Percentiles rank a stretch among this genome's conserved stretches.
Evolutionary conservation across 2,113 vertebrate genomes (phyloP).

Genomic region (Otis tarda): DNA sequence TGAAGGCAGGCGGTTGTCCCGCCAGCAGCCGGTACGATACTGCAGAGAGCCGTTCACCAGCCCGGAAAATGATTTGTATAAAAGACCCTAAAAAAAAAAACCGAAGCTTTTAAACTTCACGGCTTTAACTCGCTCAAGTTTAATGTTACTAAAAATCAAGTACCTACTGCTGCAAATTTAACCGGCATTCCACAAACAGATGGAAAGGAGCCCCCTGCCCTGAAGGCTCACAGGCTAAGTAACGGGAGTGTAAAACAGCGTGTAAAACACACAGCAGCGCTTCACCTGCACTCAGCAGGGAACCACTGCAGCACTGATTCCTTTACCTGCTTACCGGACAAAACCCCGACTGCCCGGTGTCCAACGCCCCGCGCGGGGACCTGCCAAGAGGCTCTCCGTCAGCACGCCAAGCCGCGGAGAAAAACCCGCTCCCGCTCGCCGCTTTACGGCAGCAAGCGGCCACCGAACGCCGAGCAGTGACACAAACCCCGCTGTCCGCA

Average conservation of each 20-base stretch:
- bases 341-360: too few relatives aligned
- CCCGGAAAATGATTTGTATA: too few relatives aligned
- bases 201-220: background rate
- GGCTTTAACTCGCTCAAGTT: background rate
- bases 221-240: background rate
- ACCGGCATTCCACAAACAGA: background rate
- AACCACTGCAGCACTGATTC: background rate
- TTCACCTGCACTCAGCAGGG: background rate
- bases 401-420: background rate
- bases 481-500: background rate
- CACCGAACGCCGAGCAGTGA: background rate
- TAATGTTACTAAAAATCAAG: background rate
- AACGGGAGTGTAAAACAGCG: too few relatives aligned
- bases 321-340: background rate
- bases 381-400: background rate
- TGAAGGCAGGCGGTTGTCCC: too few relatives aligned
- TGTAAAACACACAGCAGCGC: background rate
- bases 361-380: background rate
- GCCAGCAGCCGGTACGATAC: too few relatives aligned
- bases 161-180: background rate
- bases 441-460: too few relatives aligned
- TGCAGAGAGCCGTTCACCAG: too few relatives aligned
- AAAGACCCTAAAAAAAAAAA: background rate
- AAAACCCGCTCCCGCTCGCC: accelerated
- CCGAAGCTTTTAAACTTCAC: background rate